Conservation (phyloP, 1,140 invertebrate species). For the Drusus annulatus region DNA sequence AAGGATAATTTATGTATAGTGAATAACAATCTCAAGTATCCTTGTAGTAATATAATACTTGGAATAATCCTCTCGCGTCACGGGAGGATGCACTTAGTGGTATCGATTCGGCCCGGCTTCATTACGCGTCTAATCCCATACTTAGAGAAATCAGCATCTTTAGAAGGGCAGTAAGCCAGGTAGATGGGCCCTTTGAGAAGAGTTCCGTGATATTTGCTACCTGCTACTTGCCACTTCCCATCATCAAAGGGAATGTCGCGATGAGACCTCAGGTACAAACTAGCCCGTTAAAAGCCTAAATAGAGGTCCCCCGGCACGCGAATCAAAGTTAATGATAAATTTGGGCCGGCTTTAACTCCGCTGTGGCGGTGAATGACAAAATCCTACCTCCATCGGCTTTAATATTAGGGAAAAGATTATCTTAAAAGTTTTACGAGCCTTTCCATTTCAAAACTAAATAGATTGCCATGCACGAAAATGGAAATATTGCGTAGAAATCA, state of each 20-base stretch:
- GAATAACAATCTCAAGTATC: too few relatives aligned
- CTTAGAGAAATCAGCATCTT: background rate
- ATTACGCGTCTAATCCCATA: background rate
- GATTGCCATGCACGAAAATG: too few relatives aligned
- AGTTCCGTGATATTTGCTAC: background rate
- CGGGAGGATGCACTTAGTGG: background rate
- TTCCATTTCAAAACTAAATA: too few relatives aligned
- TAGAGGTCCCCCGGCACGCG: slow-evolving; percentile 6
- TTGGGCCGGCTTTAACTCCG: slow-evolving; percentile 27
- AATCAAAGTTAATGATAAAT: slow-evolving; percentile 24
- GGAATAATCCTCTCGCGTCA: background rate
- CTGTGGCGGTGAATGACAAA: slow-evolving; percentile 19
- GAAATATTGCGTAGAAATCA: too few relatives aligned
- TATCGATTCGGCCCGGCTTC: slow-evolving; percentile 16
- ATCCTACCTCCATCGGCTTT: background rate
- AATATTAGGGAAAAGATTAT: too few relatives aligned
- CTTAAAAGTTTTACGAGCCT: too few relatives aligned
- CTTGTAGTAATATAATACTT: too few relatives aligned
- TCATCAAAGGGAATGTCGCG: slow-evolving; percentile 31
- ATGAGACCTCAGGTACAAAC: background rate
- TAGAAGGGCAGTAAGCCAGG: background rate
- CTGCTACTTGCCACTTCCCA: slow-evolving; percentile 12
- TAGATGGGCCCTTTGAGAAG: too few relatives aligned
- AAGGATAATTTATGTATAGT: too few relatives aligned
- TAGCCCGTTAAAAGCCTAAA: background rate